Conservation (phyloP, 2,888 invertebrate genomes). For the Apamea epomidion region DNA sequence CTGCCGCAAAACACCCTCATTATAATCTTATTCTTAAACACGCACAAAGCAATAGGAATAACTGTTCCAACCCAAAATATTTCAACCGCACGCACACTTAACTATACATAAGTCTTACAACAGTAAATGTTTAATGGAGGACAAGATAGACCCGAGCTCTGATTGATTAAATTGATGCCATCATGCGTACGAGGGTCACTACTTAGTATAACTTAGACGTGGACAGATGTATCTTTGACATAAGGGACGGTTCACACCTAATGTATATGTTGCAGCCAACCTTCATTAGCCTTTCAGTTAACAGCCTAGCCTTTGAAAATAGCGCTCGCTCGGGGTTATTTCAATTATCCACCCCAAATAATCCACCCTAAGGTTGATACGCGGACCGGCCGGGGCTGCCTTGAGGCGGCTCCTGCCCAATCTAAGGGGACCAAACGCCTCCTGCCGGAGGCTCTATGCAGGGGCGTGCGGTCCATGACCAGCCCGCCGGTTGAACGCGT, state of each 20-base stretch:
- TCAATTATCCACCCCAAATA: no score
- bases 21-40: background rate
- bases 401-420: no score
- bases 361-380: background rate
- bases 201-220: constrained; percentile 34
- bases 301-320: background rate
- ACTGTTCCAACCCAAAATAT: constrained; percentile 18
- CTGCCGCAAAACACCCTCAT: background rate
- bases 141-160: constrained; percentile 41
- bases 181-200: constrained; percentile 52
- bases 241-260: background rate
- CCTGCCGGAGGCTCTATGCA: no score
- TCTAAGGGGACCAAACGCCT: no score
- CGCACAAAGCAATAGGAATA: constrained; percentile 26
- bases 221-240: constrained; percentile 30
- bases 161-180: constrained; percentile 63
- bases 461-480: no score
- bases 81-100: constrained; percentile 19
- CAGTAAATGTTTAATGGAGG: constrained; percentile 51
- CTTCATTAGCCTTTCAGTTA: background rate
- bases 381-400: no score
- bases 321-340: background rate
- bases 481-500: no score
- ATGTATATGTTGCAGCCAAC: background rate
- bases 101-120: constrained; percentile 15